Percentiles rank a stretch among this genome's conserved stretches.
phyloP scores from a whole-genome alignment of 2,888 invertebrate genomes.

The Chaitophorus viminalis region DNA sequence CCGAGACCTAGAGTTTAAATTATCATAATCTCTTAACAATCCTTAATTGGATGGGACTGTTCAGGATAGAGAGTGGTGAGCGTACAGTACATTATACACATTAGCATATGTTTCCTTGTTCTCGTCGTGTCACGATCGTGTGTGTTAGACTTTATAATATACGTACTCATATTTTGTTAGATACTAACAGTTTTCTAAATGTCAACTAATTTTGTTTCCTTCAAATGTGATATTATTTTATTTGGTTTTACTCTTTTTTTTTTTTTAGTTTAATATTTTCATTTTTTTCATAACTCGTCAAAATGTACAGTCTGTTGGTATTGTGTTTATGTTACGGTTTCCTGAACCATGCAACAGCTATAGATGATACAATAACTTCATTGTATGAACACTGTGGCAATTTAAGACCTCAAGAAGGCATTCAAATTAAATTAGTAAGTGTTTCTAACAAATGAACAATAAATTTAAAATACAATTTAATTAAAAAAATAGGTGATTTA shows the following conservation, averaged over 20 bases:
- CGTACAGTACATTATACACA: neutral
- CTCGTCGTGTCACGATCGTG: constrained; percentile 2
- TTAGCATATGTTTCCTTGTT: constrained; percentile 29
- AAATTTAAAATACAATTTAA: too few species aligned
- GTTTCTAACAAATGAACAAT: neutral
- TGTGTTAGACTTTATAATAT: neutral
- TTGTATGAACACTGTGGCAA: constrained; percentile 43
- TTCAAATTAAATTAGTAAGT: constrained; percentile 45
- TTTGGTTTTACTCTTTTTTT: neutral
- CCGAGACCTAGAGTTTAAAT: constrained; percentile 52
- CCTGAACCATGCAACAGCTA: neutral
- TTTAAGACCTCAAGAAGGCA: constrained; percentile 10
- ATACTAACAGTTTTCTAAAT: too few species aligned
- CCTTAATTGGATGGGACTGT: constrained; percentile 54
- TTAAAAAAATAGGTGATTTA: too few species aligned
- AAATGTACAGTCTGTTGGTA: constrained; percentile 29
- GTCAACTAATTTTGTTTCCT: neutral
- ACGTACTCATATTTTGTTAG: neutral
- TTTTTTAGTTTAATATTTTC: neutral
- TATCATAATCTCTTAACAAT: constrained; percentile 62
- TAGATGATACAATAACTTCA: neutral
- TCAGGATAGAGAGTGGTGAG: neutral
- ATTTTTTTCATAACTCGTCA: neutral
- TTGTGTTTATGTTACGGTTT: constrained; percentile 34
- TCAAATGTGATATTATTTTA: neutral